These are phyloP conservation scores for Stenotaenia linearis DNA, from an alignment of 2,888 invertebrate species.

Conservation along the genomic window DNA sequence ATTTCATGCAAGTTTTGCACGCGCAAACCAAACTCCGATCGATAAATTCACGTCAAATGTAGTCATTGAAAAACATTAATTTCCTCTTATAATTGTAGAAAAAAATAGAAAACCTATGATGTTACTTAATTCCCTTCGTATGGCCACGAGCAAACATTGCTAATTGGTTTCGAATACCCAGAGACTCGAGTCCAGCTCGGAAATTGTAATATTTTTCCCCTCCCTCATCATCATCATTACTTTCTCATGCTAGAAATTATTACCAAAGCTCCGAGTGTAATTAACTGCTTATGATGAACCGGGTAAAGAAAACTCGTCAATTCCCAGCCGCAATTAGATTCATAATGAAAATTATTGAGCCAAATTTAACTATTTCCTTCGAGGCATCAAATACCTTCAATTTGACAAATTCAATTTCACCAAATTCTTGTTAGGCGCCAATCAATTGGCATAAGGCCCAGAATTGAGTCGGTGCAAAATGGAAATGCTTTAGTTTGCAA, in stretches of 20 bases:
- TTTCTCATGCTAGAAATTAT: not conserved
- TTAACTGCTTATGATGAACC: not conserved
- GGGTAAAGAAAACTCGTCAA: not conserved
- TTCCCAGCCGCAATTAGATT: not conserved
- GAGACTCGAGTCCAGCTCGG: not conserved
- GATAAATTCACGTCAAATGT: not conserved
- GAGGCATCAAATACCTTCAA: not conserved
- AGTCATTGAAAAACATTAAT: not conserved
- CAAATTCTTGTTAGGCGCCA: not conserved
- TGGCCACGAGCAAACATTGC: not conserved
- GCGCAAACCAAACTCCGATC: not conserved
- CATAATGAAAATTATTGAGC: not conserved
- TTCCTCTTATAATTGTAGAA: not conserved
- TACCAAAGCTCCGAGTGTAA: not conserved
- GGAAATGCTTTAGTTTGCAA: not conserved
- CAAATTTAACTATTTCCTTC: not conserved
- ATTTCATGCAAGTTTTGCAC: not conserved
- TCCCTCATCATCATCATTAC: not conserved
- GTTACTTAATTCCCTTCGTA: not conserved
- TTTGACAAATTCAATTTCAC: too few species aligned
- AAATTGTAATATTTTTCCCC: not conserved
- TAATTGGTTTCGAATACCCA: not conserved
- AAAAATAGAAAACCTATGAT: not conserved
- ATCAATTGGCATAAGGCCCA: not conserved
- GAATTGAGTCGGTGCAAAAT: not conserved